phyloP scores from a whole-genome alignment of 2,113 vertebrate species.

The Steatornis caripensis region DNA sequence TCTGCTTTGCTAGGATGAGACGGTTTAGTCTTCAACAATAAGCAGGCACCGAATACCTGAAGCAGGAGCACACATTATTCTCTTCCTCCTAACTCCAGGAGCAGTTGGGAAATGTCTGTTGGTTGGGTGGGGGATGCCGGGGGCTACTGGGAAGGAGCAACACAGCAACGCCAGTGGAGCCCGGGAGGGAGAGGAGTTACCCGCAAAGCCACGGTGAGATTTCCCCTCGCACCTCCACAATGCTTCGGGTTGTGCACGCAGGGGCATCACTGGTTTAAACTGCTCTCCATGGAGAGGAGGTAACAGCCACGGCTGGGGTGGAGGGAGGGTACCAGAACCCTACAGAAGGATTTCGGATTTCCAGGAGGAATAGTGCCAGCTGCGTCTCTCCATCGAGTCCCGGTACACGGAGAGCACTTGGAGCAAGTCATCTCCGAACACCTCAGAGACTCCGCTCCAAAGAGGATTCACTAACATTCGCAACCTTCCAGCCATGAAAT shows the following conservation, averaged over 20 bases:
- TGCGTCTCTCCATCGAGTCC: too few species aligned
- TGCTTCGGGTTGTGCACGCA: rapidly evolving
- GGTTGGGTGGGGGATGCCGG: not conserved
- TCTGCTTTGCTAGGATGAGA: not conserved
- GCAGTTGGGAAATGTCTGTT: not conserved
- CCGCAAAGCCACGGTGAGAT: rapidly evolving
- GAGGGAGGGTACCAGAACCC: not conserved
- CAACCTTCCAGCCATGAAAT: not conserved
- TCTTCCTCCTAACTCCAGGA: not conserved
- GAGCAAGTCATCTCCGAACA: not conserved
- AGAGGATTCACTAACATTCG: rapidly evolving
- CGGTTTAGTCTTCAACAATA: not conserved
- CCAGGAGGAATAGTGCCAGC: not conserved
- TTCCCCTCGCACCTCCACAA: not conserved
- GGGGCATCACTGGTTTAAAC: too few species aligned
- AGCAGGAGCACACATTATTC: not conserved
- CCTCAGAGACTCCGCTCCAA: not conserved
- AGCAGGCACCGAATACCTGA: not conserved
- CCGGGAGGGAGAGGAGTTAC: not conserved
- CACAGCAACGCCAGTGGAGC: rapidly evolving
- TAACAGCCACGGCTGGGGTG: not conserved
- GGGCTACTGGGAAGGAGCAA: not conserved
- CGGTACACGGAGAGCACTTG: rapidly evolving
- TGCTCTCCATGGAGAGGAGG: not conserved
- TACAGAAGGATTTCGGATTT: not conserved